phyloP scores from a whole-genome alignment of 2,888 invertebrate species.

The Morinoia aosen region DNA sequence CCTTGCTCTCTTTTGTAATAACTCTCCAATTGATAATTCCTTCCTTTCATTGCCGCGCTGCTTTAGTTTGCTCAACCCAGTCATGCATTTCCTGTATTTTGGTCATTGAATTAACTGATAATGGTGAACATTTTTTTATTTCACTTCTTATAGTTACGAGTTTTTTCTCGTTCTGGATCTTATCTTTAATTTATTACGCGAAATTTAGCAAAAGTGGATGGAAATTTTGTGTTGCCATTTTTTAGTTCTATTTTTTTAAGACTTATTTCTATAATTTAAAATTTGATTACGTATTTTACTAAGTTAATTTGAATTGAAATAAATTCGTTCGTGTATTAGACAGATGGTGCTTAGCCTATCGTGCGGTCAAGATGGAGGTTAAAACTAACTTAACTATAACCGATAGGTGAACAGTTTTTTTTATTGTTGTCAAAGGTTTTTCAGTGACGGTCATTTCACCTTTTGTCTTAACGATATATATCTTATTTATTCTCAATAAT shows the following conservation, averaged over 20 bases:
- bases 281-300: background rate
- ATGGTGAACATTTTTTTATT: background rate
- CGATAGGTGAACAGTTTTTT: background rate
- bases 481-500: background rate
- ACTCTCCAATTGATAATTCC: conserved; percentile 43
- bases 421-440: background rate
- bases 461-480: background rate
- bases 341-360: background rate
- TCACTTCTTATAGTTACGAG: background rate
- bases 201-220: background rate
- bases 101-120: background rate
- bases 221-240: background rate
- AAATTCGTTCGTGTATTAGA: background rate
- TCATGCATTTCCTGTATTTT: background rate
- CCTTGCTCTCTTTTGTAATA: conserved; percentile 5
- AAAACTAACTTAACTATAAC: background rate
- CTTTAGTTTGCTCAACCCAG: background rate
- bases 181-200: background rate
- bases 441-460: background rate
- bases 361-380: background rate
- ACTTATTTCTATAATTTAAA: background rate
- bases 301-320: background rate
- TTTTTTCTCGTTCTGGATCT: background rate
- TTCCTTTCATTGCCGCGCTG: background rate
- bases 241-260: background rate